Conservation (phyloP, 2,113 vertebrate species). For the Entomyzon cyanotis region DNA sequence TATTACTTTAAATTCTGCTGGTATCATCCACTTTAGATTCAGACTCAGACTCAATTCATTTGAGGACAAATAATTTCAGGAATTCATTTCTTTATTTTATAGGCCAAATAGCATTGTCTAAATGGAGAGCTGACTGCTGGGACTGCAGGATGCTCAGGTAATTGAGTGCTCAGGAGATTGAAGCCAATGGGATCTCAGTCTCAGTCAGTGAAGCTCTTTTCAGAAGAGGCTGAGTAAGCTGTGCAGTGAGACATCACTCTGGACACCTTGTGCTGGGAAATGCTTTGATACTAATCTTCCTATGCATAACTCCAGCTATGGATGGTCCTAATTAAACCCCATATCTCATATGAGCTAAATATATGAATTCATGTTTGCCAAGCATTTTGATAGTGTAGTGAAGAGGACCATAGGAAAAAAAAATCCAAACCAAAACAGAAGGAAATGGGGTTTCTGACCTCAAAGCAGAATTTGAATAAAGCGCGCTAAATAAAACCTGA, state of each 20-base stretch:
- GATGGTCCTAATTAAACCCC: neutral
- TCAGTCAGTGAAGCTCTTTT: neutral
- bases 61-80: neutral
- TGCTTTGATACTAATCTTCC: neutral
- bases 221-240: neutral
- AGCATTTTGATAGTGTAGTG: neutral
- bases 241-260: neutral
- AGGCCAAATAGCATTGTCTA: neutral
- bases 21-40: neutral
- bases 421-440: neutral
- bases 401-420: neutral
- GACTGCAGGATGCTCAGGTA: neutral
- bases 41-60: neutral
- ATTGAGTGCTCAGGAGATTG: neutral
- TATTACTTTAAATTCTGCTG: neutral
- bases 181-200: neutral
- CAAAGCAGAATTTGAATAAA: neutral
- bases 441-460: neutral
- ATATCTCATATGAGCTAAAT: neutral
- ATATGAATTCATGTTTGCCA: neutral
- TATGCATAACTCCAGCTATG: neutral
- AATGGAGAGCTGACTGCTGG: neutral
- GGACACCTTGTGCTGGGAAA: neutral
- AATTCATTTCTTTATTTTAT: neutral
- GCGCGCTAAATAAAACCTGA: neutral